These are phyloP conservation scores for Torymus auratus DNA, from an alignment of 2,888 invertebrate genomes.

Conservation along the genomic window DNA sequence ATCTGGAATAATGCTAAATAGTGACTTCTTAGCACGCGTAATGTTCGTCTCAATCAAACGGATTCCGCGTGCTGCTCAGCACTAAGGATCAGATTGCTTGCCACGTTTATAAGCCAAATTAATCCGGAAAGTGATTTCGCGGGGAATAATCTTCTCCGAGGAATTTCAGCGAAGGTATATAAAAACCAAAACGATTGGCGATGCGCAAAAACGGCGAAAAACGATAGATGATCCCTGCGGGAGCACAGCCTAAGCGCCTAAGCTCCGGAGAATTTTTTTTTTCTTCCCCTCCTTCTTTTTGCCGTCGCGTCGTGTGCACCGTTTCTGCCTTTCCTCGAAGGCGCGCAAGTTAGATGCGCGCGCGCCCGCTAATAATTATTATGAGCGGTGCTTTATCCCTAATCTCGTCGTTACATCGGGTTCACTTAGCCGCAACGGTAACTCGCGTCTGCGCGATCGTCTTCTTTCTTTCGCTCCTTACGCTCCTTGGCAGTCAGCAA, in stretches of 20 bases:
- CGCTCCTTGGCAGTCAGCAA: neutral
- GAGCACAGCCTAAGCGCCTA: no score
- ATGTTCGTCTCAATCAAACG: constrained; percentile 6
- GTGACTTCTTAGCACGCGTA: neutral
- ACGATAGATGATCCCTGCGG: no score
- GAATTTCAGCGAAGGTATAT: no score
- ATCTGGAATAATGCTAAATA: no score
- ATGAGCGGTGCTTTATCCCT: constrained; percentile 64
- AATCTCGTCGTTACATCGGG: constrained; percentile 67
- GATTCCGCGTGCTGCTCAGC: neutral
- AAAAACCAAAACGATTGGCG: no score
- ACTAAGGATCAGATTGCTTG: no score
- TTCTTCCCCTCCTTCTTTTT: constrained; percentile 8
- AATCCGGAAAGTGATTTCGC: no score
- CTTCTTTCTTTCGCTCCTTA: neutral
- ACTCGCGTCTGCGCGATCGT: constrained; percentile 44
- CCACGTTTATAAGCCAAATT: no score
- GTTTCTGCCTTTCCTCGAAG: constrained; percentile 59
- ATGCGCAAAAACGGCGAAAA: no score
- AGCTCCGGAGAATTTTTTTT: constrained; percentile 21
- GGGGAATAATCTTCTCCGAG: no score
- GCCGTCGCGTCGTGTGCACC: constrained; percentile 24
- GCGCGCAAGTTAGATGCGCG: constrained; percentile 14
- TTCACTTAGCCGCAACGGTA: constrained; percentile 70
- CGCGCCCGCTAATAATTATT: constrained; percentile 65